Evolutionary conservation across 2,888 invertebrate genomes (phyloP).

Genomic region (Electrophaes corylata): DNA sequence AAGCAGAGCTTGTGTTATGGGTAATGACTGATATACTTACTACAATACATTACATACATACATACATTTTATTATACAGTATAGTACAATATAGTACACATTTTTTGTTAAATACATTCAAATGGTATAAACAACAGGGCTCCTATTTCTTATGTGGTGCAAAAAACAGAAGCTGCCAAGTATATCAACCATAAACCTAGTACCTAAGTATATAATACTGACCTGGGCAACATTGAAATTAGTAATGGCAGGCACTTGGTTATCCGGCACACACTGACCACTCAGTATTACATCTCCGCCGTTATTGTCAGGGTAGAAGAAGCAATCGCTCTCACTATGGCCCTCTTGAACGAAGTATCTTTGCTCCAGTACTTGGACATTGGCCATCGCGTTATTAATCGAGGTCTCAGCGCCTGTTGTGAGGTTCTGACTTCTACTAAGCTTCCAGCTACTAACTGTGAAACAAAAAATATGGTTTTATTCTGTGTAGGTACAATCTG

Average conservation of each 20-base stretch:
- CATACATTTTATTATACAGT: no score
- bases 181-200: background rate
- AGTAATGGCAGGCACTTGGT: slow-evolving; percentile 46
- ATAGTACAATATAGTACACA: no score
- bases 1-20: no score
- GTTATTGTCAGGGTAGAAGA: slow-evolving; percentile 69
- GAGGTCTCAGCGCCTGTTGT: slow-evolving; percentile 35
- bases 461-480: background rate
- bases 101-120: no score
- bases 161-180: no score
- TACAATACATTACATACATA: no score
- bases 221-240: slow-evolving; percentile 56
- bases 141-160: no score
- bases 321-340: slow-evolving; percentile 63
- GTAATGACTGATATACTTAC: no score
- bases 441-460: slow-evolving; percentile 68
- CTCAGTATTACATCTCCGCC: slow-evolving; percentile 64
- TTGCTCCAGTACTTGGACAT: slow-evolving; percentile 57
- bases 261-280: slow-evolving; percentile 59
- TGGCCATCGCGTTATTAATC: slow-evolving; percentile 51
- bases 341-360: slow-evolving; percentile 56
- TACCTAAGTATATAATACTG: slow-evolving; percentile 33
- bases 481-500: background rate
- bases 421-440: slow-evolving; percentile 54
- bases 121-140: no score